Conservation (phyloP, 1,140 invertebrate genomes). For the Drosophila littoralis region DNA sequence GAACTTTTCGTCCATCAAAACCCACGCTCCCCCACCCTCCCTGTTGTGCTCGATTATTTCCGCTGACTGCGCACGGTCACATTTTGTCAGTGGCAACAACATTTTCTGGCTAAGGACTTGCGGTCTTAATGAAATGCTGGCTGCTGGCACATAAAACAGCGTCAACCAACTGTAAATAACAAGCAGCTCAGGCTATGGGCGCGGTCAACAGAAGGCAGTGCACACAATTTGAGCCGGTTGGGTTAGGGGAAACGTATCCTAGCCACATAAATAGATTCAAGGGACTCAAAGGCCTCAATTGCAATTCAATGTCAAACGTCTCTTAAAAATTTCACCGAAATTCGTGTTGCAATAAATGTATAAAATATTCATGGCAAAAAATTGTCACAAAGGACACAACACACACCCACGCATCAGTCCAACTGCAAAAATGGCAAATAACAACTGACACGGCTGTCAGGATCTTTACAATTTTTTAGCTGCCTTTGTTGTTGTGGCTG, state of each 20-base stretch:
- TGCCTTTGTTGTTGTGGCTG: slow-evolving; percentile 11
- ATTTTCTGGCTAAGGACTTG: slow-evolving; percentile 65
- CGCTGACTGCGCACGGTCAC: slow-evolving; percentile 53
- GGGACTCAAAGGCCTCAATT: slow-evolving; percentile 16
- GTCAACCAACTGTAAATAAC: slow-evolving; percentile 69
- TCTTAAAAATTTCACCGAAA: slow-evolving; percentile 12
- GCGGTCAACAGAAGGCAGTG: background rate
- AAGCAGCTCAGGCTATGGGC: background rate
- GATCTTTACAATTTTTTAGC: slow-evolving; percentile 37
- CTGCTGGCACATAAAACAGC: slow-evolving; percentile 58
- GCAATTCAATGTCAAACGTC: slow-evolving; percentile 21
- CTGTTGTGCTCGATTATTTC: slow-evolving; percentile 45
- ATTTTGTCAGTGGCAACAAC: slow-evolving; percentile 26
- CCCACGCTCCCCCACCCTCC: background rate
- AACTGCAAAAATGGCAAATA: slow-evolving; percentile 62
- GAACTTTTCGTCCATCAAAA: slow-evolving; percentile 22
- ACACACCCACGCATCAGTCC: slow-evolving; percentile 40
- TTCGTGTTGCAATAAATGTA: slow-evolving; percentile 35
- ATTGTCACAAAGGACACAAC: slow-evolving; percentile 49
- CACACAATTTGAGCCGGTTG: slow-evolving; percentile 9
- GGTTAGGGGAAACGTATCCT: background rate
- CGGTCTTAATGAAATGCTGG: slow-evolving; percentile 60
- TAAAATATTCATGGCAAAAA: slow-evolving; percentile 58
- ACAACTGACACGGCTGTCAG: slow-evolving; percentile 71
- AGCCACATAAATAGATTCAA: slow-evolving; percentile 9